phyloP scores from a whole-genome alignment of 2,113 vertebrate genomes.

The Gavialis gangeticus region DNA sequence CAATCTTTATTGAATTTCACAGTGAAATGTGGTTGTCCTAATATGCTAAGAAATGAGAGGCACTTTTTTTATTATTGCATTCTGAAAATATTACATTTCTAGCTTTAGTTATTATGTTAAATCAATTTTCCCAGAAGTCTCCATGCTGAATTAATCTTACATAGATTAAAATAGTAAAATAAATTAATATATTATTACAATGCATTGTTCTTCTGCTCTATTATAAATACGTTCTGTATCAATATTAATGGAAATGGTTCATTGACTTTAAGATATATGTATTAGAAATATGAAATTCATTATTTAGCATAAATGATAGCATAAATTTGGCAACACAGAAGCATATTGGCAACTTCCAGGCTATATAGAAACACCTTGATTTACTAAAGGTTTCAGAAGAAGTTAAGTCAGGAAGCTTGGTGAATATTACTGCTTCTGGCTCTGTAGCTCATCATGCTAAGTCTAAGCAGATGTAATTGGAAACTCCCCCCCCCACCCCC shows the following conservation, averaged over 20 bases:
- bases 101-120: conserved; percentile 44
- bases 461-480: neutral
- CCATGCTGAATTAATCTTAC: neutral
- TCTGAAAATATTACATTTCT: conserved; percentile 47
- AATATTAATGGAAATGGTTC: neutral
- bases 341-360: neutral
- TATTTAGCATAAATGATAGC: neutral
- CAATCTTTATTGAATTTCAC: conserved; percentile 56
- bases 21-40: conserved; percentile 44
- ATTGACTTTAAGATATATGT: neutral
- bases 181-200: conserved; percentile 18
- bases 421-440: neutral
- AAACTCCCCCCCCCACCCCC: neutral
- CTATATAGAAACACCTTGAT: neutral
- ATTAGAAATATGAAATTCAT: neutral
- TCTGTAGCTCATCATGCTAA: neutral
- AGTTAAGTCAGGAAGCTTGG: neutral
- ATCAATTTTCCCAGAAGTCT: conserved; percentile 29
- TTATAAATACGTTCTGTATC: neutral
- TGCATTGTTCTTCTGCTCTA: neutral
- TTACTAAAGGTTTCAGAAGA: neutral
- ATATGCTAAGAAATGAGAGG: conserved; percentile 40
- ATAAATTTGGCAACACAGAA: neutral
- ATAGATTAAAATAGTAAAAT: conserved; percentile 39
- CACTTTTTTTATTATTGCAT: conserved; percentile 39